Percentiles rank a stretch among this genome's conserved stretches.
Conservation (phyloP, 2,888 invertebrate genomes). For the Scaptomyza parva region DNA sequence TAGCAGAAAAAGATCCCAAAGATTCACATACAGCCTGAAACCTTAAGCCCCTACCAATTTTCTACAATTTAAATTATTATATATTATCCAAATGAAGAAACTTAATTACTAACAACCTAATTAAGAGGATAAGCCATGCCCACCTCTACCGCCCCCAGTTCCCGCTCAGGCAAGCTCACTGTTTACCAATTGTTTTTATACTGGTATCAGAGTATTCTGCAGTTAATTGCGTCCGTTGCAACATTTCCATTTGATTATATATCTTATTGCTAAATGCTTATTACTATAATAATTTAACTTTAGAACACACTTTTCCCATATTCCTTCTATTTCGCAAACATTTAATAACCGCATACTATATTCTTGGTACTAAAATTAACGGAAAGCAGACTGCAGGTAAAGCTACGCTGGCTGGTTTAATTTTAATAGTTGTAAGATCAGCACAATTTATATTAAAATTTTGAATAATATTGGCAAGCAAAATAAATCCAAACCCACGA, state of each 20-base stretch:
- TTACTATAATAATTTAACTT: conserved; percentile 21
- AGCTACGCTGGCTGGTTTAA: conserved; percentile 90
- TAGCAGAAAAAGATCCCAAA: too few species aligned
- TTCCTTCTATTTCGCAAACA: background rate
- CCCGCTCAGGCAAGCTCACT: background rate
- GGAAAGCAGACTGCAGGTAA: conserved; percentile 90
- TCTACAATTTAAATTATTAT: too few species aligned
- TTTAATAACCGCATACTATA: conserved; percentile 14
- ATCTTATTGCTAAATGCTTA: background rate
- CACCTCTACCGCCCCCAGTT: background rate
- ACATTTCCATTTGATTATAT: background rate
- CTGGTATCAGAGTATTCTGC: background rate
- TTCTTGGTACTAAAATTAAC: conserved; percentile 86
- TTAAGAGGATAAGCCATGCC: too few species aligned
- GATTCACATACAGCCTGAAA: too few species aligned
- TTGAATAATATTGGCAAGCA: conserved; percentile 90
- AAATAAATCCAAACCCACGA: conserved; percentile 90
- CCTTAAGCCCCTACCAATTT: too few species aligned
- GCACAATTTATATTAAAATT: conserved; percentile 88
- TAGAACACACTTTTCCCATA: background rate
- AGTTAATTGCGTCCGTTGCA: background rate
- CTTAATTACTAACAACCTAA: too few species aligned
- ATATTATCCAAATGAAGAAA: too few species aligned
- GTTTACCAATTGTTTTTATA: background rate
- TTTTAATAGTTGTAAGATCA: conserved; percentile 86